Conservation (phyloP, 2,797 vertebrate genomes). For the Potorous gilbertii region DNA sequence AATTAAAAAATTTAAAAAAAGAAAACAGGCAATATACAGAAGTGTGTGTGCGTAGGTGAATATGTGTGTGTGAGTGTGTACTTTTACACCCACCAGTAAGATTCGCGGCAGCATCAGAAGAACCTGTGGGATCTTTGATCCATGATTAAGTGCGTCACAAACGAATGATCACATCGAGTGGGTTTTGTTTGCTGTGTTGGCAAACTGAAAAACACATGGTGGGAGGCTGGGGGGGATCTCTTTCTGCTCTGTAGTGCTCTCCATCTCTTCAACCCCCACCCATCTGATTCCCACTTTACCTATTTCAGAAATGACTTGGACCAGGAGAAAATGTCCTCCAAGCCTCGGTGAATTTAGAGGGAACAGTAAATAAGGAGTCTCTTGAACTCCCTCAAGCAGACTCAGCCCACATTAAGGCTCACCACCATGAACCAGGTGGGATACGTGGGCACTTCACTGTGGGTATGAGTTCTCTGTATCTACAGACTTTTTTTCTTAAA, state of each 20-base stretch:
- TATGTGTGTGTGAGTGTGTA: neutral
- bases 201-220: conserved; percentile 34
- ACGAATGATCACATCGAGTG: conserved; percentile 17
- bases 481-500: neutral
- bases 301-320: neutral
- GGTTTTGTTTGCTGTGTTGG: conserved; percentile 13
- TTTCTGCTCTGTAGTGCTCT: neutral
- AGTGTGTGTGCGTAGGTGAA: too few species aligned
- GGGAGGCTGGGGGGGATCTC: conserved; percentile 52
- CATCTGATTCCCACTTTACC: neutral
- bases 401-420: neutral
- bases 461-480: neutral
- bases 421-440: neutral
- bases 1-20: neutral
- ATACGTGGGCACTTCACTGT: neutral
- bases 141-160: conserved; percentile 1
- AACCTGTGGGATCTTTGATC: conserved; percentile 57
- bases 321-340: accelerated
- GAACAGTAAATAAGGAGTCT: neutral
- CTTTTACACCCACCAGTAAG: accelerated
- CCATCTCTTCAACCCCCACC: neutral
- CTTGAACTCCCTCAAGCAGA: accelerated
- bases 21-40: neutral
- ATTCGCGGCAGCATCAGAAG: conserved; percentile 38
- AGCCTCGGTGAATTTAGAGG: neutral